These are phyloP conservation scores for Euzophera pinguis DNA, from an alignment of 2,888 invertebrate genomes.

Conservation along the genomic window DNA sequence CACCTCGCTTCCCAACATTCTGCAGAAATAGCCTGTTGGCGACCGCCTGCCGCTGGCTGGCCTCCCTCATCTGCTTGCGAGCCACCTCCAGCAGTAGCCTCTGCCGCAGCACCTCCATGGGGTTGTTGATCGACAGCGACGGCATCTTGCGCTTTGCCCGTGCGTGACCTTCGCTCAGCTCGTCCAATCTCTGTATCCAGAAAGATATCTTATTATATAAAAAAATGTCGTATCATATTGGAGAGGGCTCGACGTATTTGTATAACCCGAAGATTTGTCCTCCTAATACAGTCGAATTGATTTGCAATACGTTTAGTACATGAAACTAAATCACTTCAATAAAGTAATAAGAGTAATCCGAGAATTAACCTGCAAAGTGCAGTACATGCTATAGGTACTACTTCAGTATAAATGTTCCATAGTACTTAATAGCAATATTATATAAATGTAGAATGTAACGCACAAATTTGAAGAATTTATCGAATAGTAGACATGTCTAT, in stretches of 20 bases:
- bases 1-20: constrained; percentile 87
- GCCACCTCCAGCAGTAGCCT: constrained; percentile 90
- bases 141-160: constrained; percentile 82
- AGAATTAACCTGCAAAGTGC: no score
- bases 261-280: no score
- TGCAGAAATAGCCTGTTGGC: constrained; percentile 87
- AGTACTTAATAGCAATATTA: not conserved
- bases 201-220: no score
- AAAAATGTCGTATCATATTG: no score
- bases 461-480: not conserved
- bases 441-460: not conserved
- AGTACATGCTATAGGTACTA: no score
- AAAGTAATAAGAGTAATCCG: no score
- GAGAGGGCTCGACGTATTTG: no score
- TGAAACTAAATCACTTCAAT: no score
- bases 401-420: no score
- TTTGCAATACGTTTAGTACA: no score
- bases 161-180: constrained; percentile 50
- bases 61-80: constrained; percentile 89
- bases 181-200: constrained; percentile 44
- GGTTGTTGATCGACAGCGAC: constrained; percentile 91
- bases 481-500: not conserved
- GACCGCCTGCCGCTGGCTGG: constrained; percentile 83
- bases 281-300: no score
- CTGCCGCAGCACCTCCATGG: constrained; percentile 91